Evolutionary conservation across 2,888 invertebrate species (phyloP), one percentile per base, ranked within the genome.

Genomic region (Leptopilina syphax): DNA sequence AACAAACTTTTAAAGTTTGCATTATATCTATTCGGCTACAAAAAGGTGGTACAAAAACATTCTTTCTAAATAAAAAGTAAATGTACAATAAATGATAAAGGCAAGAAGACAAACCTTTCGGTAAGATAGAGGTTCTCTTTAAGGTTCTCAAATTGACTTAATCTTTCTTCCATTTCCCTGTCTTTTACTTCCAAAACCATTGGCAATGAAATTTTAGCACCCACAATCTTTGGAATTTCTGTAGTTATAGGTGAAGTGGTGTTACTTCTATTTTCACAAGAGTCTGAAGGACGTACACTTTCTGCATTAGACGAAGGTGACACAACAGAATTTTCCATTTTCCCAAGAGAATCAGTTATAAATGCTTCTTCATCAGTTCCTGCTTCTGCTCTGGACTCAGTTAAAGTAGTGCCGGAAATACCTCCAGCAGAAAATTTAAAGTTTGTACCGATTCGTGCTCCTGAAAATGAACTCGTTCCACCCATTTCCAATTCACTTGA

Each of bases 111-210:
- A 34, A 87, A 96, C 91, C 97, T 94, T 85, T 97, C 97, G 63
- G 95, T 95, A 82, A 97, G 94, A 92, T 98, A 98, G 83, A 96
- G 94, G 93, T 98, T 98, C 90, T 98, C 98, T 77, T 95, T 95
- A 76, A 98, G 94, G 86, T 95, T 94, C 82, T 96, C 95, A 92
- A 96, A 98, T 87, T 95, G 95, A 82, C 95, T 96, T 84, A 97
- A 93, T 84, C 94, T 92, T 77, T 93, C 93, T 83, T 93, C 93
- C 85, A 95, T 94, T 86, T 94, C 94, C 76, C 91, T 90, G 79
- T 93, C 92, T 85, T 93, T 92, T 9, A 93, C 93, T 78, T 93
- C 93, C 81, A 93, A 93, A 79, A 94, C 93, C 88, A 92, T 93
- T 24, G 90, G 89, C 76, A 91, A 82, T 27, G 86, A 68, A 79